Conservation (phyloP, 1,140 invertebrate species). For the Pseudomyrmex flavicornis region DNA sequence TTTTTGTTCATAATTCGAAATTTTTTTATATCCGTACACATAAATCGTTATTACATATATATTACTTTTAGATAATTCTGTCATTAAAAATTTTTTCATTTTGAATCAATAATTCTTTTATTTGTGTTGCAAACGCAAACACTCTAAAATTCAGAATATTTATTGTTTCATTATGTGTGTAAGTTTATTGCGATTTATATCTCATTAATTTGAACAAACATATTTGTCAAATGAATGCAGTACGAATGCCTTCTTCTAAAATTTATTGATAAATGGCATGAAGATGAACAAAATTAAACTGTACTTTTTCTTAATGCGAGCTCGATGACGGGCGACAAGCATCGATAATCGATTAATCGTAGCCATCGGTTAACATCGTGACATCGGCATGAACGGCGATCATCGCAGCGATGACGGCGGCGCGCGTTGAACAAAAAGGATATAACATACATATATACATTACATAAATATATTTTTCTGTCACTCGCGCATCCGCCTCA, state of each 20-base stretch:
- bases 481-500: conserved; percentile 49
- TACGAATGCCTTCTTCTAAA: no score
- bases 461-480: conserved; percentile 52
- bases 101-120: no score
- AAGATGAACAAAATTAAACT: background rate
- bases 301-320: background rate
- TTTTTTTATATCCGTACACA: background rate
- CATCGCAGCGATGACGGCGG: conserved; percentile 26
- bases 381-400: conserved; percentile 55
- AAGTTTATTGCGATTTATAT: no score
- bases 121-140: no score
- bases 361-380: conserved; percentile 17
- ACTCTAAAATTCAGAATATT: no score
- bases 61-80: no score
- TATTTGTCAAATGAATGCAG: no score
- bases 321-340: conserved; percentile 20
- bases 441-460: background rate
- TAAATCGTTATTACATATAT: no score
- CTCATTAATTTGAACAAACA: no score
- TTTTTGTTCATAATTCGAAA: background rate
- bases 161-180: no score
- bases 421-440: conserved; percentile 3
- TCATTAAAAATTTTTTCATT: no score
- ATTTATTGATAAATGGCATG: no score
- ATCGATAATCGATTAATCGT: conserved; percentile 35